phyloP scores from a whole-genome alignment of 1,140 invertebrate species.

The Caenorhabditis brenneri region DNA sequence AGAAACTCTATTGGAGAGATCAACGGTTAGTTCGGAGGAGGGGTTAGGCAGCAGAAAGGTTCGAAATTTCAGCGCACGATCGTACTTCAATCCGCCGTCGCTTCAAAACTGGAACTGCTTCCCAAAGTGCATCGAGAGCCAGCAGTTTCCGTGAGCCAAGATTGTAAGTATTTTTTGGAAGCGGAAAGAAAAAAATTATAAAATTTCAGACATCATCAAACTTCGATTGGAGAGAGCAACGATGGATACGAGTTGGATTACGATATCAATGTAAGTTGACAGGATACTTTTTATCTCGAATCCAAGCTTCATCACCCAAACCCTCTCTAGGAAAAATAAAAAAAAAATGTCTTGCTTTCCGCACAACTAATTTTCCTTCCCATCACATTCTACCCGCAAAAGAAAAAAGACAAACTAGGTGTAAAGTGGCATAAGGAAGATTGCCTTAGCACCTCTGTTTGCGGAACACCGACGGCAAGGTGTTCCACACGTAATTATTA shows the following conservation, averaged over 20 bases:
- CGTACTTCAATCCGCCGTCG: background rate
- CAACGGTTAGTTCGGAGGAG: too few relatives aligned
- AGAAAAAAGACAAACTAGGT: background rate
- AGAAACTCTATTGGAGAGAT: background rate
- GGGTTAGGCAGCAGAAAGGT: too few relatives aligned
- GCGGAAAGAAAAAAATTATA: too few relatives aligned
- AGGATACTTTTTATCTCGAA: too few relatives aligned
- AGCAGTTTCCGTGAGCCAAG: background rate
- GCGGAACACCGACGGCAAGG: too few relatives aligned
- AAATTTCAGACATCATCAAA: background rate
- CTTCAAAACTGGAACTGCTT: background rate
- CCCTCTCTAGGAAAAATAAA: too few relatives aligned
- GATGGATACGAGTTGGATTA: conserved; percentile 6
- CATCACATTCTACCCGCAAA: background rate
- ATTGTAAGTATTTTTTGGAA: background rate
- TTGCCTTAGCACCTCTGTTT: background rate
- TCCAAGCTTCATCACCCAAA: too few relatives aligned
- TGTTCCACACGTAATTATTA: too few relatives aligned
- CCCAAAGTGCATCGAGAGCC: background rate
- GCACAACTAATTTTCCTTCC: too few relatives aligned
- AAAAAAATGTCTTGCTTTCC: too few relatives aligned
- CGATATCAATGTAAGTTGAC: background rate
- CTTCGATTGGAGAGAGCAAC: background rate
- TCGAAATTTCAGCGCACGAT: too few relatives aligned
- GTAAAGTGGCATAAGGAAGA: background rate